These are phyloP conservation scores for Tetragonisca angustula DNA, from an alignment of 2,888 invertebrate species.

Conservation along the genomic window DNA sequence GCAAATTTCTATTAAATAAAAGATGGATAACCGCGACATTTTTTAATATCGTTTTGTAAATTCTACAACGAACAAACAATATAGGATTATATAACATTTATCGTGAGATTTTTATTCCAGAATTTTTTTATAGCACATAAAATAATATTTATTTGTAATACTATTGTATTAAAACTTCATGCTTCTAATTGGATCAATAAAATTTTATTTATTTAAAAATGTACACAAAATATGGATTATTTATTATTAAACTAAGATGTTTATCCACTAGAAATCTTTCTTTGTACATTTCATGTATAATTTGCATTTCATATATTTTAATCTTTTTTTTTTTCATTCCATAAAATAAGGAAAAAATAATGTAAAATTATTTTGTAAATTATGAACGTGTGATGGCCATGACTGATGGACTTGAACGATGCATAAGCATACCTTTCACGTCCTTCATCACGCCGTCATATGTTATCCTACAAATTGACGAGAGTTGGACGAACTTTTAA, in stretches of 20 bases:
- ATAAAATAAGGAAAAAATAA: not conserved
- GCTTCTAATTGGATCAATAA: not conserved
- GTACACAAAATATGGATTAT: not conserved
- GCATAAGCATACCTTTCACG: not conserved
- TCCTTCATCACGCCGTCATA: not conserved
- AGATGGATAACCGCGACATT: not conserved
- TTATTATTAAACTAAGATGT: not conserved
- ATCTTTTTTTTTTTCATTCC: too few species aligned
- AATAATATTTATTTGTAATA: not conserved
- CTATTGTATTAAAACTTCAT: not conserved
- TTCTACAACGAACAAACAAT: not conserved
- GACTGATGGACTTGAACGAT: not conserved
- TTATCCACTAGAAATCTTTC: not conserved
- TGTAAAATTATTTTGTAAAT: constrained; percentile 1
- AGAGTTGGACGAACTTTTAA: not conserved
- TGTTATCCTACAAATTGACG: not conserved
- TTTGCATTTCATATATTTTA: too few species aligned
- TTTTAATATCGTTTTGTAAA: not conserved
- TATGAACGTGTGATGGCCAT: not conserved
- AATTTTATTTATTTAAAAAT: constrained; percentile 6
- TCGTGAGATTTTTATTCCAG: not conserved
- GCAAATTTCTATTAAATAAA: constrained; percentile 52
- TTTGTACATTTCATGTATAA: too few species aligned
- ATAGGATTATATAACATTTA: not conserved
- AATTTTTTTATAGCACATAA: not conserved